Evolutionary conservation across 2,797 vertebrate species (phyloP).

Genomic region (Carapus acus): DNA sequence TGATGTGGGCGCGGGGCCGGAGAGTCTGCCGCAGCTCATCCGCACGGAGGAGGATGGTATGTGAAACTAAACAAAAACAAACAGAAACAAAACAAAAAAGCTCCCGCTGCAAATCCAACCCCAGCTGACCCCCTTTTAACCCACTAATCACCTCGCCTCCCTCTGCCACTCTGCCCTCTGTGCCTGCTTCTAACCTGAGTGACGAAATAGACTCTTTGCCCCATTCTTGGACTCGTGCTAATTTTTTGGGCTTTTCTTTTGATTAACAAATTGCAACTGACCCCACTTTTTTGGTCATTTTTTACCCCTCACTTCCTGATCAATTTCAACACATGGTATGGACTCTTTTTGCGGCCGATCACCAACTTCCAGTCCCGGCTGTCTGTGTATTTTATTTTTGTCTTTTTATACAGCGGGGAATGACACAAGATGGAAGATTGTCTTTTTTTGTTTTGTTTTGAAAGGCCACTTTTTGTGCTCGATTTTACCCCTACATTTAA

Average conservation of each 20-base stretch:
- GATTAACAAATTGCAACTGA: constrained; percentile 38
- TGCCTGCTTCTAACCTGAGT: constrained; percentile 57
- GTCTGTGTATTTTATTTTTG: constrained; percentile 59
- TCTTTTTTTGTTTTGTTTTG: constrained; percentile 66
- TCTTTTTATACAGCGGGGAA: constrained; percentile 60
- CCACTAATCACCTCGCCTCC: constrained; percentile 59
- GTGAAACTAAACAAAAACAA: constrained; percentile 62
- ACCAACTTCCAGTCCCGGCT: constrained; percentile 70
- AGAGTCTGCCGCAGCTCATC: constrained; percentile 88
- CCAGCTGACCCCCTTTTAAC: constrained; percentile 49
- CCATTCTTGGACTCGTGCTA: constrained; percentile 52
- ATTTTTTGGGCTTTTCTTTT: constrained; percentile 31
- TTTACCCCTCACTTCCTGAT: constrained; percentile 41
- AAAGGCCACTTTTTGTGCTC: constrained; percentile 62
- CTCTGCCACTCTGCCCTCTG: constrained; percentile 49
- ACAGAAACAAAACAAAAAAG: constrained; percentile 48
- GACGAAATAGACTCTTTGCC: constrained; percentile 37
- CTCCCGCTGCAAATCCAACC: constrained; percentile 53
- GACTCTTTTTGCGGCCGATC: constrained; percentile 66
- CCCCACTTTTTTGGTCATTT: constrained; percentile 43
- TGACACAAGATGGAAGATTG: constrained; percentile 69
- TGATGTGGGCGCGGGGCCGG: constrained; percentile 93
- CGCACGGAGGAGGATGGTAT: constrained; percentile 99
- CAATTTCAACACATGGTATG: constrained; percentile 76
- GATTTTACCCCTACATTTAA: constrained; percentile 49